Conservation (phyloP, 2,113 vertebrate species). For the Stigmatopora argus region DNA sequence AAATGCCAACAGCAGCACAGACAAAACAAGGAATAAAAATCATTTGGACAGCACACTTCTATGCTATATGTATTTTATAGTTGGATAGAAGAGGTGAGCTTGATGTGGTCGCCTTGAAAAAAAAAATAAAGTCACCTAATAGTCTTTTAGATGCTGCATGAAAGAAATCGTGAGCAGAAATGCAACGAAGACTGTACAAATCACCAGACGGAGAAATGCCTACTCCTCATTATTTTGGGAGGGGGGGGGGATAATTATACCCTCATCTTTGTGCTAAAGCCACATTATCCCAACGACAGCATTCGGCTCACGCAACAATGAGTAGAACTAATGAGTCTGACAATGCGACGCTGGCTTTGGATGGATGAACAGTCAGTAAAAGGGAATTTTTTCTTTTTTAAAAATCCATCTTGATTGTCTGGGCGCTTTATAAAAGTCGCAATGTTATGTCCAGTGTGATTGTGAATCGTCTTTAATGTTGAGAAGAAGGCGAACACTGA, state of each 20-base stretch:
- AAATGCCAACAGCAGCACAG: too few species aligned
- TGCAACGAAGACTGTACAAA: conserved; percentile 38
- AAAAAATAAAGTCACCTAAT: conserved; percentile 33
- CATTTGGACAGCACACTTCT: too few species aligned
- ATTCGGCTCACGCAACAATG: conserved; percentile 36
- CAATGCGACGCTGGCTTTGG: conserved; percentile 34
- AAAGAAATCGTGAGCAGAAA: conserved; percentile 35
- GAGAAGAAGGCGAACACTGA: neutral
- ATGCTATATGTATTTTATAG: too few species aligned
- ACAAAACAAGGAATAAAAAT: too few species aligned
- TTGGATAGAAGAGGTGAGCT: neutral
- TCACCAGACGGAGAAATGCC: conserved; percentile 37
- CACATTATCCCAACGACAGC: conserved; percentile 45
- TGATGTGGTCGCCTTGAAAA: conserved; percentile 31
- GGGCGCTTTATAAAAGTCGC: neutral
- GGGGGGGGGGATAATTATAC: conserved; percentile 37
- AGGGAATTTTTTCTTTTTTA: too few species aligned
- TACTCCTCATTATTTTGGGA: conserved; percentile 55
- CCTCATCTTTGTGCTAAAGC: conserved; percentile 59
- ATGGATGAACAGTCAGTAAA: neutral
- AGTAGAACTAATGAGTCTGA: conserved; percentile 58
- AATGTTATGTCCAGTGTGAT: neutral
- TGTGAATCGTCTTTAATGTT: neutral
- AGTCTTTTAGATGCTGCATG: conserved; percentile 10
- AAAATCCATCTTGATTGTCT: neutral